Conservation (phyloP, 1,140 invertebrate genomes). For the Manduca sexta region DNA sequence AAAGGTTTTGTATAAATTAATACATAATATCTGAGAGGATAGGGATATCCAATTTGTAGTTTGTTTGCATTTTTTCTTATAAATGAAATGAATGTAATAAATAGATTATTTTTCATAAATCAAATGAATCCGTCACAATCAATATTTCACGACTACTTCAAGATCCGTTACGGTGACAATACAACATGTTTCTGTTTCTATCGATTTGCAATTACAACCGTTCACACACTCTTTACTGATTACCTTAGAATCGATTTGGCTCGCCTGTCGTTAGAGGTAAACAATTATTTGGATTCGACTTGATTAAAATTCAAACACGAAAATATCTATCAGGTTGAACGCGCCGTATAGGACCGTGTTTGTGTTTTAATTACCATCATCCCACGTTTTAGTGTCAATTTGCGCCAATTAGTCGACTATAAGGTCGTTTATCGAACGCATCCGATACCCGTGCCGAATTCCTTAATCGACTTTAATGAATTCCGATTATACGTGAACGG, state of each 20-base stretch:
- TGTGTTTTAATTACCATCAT: conserved; percentile 20
- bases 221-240: conserved; percentile 3
- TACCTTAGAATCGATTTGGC: conserved; percentile 2
- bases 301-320: conserved; percentile 17
- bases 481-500: conserved; percentile 40
- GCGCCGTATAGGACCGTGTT: conserved; percentile 6
- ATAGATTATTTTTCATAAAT: too few relatives aligned
- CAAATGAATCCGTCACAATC: too few relatives aligned
- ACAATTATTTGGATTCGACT: conserved; percentile 16
- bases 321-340: conserved; percentile 9
- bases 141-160: too few relatives aligned
- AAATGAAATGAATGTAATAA: too few relatives aligned
- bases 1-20: neutral
- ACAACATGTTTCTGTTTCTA: too few relatives aligned
- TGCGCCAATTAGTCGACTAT: conserved; percentile 22
- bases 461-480: conserved; percentile 53
- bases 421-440: conserved; percentile 17
- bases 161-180: too few relatives aligned
- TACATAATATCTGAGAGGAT: too few relatives aligned
- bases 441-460: conserved; percentile 27
- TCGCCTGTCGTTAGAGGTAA: neutral
- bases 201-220: neutral
- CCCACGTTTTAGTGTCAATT: conserved; percentile 24
- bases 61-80: too few relatives aligned
- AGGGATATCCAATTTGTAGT: too few relatives aligned